Conservation (phyloP, 2,113 vertebrate genomes). For the Mormoops blainvillei region DNA sequence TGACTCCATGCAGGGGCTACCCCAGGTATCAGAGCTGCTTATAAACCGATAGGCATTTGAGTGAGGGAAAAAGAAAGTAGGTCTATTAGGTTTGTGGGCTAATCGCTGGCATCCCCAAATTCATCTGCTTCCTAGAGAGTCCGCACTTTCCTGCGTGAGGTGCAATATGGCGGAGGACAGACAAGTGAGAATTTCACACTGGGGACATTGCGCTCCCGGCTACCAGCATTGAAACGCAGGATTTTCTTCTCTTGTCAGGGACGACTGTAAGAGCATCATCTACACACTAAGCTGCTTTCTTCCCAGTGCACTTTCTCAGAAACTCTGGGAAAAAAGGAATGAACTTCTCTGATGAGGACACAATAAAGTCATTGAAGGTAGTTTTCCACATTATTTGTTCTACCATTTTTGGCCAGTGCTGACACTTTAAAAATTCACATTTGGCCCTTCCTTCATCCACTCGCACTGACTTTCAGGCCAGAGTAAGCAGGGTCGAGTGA, state of each 20-base stretch:
- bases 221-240: slow-evolving; percentile 45
- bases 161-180: slow-evolving; percentile 52
- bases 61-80: background rate
- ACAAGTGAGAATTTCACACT: slow-evolving; percentile 53
- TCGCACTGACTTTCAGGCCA: slow-evolving; percentile 81
- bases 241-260: slow-evolving; percentile 64
- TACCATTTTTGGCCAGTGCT: slow-evolving; percentile 52
- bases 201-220: slow-evolving; percentile 41
- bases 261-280: slow-evolving; percentile 64
- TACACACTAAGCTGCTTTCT: slow-evolving; percentile 72
- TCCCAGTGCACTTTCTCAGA: slow-evolving; percentile 72
- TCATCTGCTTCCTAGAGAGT: slow-evolving; percentile 33
- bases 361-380: slow-evolving; percentile 68
- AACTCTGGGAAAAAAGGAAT: slow-evolving; percentile 72
- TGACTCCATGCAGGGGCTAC: background rate
- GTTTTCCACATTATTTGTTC: slow-evolving; percentile 34
- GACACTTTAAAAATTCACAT: slow-evolving; percentile 69
- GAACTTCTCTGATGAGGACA: slow-evolving; percentile 76
- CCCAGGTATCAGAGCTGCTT: background rate
- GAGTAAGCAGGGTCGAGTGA: slow-evolving; percentile 76
- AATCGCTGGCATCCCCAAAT: background rate
- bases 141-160: background rate
- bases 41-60: background rate
- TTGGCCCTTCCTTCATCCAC: slow-evolving; percentile 68
- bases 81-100: background rate